Evolutionary conservation across 2,113 vertebrate species (phyloP).

Genomic region (Ptychochromis oligacanthus): DNA sequence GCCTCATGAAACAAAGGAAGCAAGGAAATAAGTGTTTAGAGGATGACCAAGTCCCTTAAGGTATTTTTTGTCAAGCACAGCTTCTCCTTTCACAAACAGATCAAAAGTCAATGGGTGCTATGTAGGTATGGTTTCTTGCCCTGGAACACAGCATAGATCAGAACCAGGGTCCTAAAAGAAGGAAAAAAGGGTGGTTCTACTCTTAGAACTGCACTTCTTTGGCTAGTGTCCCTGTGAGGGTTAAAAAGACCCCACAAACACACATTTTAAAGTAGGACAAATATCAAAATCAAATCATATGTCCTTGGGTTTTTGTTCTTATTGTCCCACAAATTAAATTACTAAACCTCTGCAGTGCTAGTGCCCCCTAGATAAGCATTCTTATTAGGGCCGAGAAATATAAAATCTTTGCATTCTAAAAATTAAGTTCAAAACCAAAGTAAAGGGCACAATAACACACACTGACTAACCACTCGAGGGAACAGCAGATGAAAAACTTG

Average conservation of each 20-base stretch:
- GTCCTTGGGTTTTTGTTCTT: no score
- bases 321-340: no score
- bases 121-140: no score
- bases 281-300: no score
- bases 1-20: background rate
- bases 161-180: background rate
- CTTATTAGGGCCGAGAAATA: no score
- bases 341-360: no score
- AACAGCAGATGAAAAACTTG: background rate
- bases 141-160: background rate
- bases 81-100: background rate
- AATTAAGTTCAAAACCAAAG: no score
- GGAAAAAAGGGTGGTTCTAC: no score
- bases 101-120: background rate
- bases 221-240: no score
- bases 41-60: background rate
- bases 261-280: background rate
- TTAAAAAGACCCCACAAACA: no score
- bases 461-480: background rate
- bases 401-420: background rate
- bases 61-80: slow-evolving; percentile 9
- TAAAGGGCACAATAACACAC: no score
- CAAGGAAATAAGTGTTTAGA: background rate
- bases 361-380: no score
- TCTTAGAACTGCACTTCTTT: background rate